Evolutionary conservation across 1,140 invertebrate species (phyloP).

Genomic region (Drosophila miranda): DNA sequence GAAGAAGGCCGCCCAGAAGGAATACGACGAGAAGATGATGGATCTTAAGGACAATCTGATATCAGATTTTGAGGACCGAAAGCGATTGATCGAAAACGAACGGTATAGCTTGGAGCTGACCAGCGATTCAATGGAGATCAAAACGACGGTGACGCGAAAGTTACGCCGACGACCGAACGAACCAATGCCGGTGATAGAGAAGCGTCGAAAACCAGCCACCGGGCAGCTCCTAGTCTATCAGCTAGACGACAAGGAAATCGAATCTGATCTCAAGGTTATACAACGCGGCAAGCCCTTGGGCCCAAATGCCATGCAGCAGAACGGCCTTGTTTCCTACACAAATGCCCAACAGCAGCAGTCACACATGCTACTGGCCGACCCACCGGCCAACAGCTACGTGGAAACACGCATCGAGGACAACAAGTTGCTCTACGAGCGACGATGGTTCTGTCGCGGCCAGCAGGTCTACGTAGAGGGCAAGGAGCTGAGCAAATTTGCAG

Average conservation of each 20-base stretch:
- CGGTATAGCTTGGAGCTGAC: conserved; percentile 93
- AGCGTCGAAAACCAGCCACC: conserved; percentile 89
- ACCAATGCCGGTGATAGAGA: conserved; percentile 93
- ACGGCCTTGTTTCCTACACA: conserved; percentile 60
- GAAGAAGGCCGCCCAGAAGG: conserved; percentile 92
- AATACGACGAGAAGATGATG: conserved; percentile 96
- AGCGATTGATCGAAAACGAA: conserved; percentile 94
- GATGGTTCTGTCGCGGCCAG: conserved; percentile 97
- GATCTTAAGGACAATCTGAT: conserved; percentile 95
- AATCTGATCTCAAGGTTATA: conserved; percentile 93
- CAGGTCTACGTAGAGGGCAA: conserved; percentile 95
- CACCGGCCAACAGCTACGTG: conserved; percentile 80
- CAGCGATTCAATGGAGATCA: conserved; percentile 91
- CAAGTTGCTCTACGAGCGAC: conserved; percentile 95
- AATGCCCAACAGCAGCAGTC: conserved; percentile 48
- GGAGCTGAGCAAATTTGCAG: conserved; percentile 91
- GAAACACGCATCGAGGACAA: conserved; percentile 97
- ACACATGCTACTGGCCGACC: conserved; percentile 53
- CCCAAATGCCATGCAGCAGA: conserved; percentile 61
- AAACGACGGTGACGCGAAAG: conserved; percentile 92
- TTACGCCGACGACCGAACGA: conserved; percentile 95
- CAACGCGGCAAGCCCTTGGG: conserved; percentile 86
- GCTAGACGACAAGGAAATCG: conserved; percentile 94
- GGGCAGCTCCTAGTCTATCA: conserved; percentile 92
- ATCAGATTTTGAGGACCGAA: conserved; percentile 95